These are phyloP conservation scores for Sturmia bella DNA, from an alignment of 2,888 invertebrate species.

Conservation along the genomic window DNA sequence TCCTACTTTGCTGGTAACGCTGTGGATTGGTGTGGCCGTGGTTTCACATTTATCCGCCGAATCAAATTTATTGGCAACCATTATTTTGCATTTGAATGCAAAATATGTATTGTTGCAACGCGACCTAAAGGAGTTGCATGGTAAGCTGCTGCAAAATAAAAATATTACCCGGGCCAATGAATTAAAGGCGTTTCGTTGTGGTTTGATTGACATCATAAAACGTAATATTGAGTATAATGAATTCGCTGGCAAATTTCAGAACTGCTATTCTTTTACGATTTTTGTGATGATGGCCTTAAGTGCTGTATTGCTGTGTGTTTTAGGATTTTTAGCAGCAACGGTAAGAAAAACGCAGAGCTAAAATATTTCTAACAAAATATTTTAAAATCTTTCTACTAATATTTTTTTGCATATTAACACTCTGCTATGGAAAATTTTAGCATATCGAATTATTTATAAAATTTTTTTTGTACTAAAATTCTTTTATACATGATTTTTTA, in stretches of 20 bases:
- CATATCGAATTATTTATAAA: no score
- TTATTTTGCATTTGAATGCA: constrained; percentile 77
- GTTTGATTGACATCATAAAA: constrained; percentile 71
- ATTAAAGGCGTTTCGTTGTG: constrained; percentile 71
- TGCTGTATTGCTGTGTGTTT: constrained; percentile 75
- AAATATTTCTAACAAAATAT: not conserved
- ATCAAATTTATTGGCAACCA: constrained; percentile 75
- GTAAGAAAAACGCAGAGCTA: constrained; percentile 68
- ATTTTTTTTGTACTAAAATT: no score
- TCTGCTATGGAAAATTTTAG: no score
- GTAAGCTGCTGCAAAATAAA: constrained; percentile 13
- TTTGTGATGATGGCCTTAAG: constrained; percentile 77
- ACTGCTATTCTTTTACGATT: constrained; percentile 75
- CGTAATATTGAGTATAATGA: constrained; percentile 74
- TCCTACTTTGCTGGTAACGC: constrained; percentile 71
- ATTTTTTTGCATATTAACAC: no score
- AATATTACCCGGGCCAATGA: constrained; percentile 40
- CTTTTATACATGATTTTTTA: no score
- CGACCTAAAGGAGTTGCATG: constrained; percentile 70
- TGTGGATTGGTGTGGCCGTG: constrained; percentile 74
- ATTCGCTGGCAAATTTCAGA: constrained; percentile 74
- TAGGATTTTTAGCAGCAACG: constrained; percentile 76
- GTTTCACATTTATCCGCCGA: constrained; percentile 75
- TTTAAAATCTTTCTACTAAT: no score
- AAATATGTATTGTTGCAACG: constrained; percentile 73